phyloP scores from a whole-genome alignment of 1,140 invertebrate genomes.

The Drosophila fuyamai region DNA sequence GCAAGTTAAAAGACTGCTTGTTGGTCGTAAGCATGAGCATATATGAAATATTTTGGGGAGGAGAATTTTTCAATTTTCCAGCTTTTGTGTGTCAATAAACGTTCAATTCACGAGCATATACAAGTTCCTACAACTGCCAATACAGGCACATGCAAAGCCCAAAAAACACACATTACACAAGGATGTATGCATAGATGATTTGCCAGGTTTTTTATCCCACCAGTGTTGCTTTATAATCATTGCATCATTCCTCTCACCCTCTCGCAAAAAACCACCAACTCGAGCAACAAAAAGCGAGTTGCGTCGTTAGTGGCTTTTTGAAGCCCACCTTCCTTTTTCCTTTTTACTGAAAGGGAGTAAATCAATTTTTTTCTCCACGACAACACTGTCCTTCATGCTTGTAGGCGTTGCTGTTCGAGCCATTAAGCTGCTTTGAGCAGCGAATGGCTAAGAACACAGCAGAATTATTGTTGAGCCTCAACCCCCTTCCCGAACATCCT shows the following conservation, averaged over 20 bases:
- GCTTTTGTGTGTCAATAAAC: slow-evolving; percentile 81
- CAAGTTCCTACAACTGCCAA: slow-evolving; percentile 79
- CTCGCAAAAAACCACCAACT: slow-evolving; percentile 36
- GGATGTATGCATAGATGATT: slow-evolving; percentile 29
- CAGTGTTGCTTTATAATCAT: slow-evolving; percentile 76
- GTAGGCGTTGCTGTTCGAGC: slow-evolving; percentile 48
- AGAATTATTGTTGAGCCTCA: slow-evolving; percentile 44
- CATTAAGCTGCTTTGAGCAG: slow-evolving; percentile 62
- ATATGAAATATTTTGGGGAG: slow-evolving; percentile 31
- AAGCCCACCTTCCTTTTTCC: slow-evolving; percentile 14
- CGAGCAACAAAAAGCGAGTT: slow-evolving; percentile 62
- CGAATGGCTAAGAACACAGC: slow-evolving; percentile 43
- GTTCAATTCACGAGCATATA: slow-evolving; percentile 75
- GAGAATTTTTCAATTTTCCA: slow-evolving; percentile 82
- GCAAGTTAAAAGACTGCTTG: background rate
- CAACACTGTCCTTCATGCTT: slow-evolving; percentile 38
- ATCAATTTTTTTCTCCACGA: slow-evolving; percentile 21
- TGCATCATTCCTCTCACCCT: slow-evolving; percentile 29
- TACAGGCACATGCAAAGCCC: slow-evolving; percentile 14
- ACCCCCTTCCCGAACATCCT: slow-evolving; percentile 8
- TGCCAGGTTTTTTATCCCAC: slow-evolving; percentile 41
- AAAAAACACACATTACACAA: slow-evolving; percentile 23
- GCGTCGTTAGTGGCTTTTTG: slow-evolving; percentile 65
- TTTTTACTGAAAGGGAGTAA: slow-evolving; percentile 9
- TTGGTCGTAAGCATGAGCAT: slow-evolving; percentile 17